Conservation (phyloP, 2,888 invertebrate genomes). For the Furcula furcula region DNA sequence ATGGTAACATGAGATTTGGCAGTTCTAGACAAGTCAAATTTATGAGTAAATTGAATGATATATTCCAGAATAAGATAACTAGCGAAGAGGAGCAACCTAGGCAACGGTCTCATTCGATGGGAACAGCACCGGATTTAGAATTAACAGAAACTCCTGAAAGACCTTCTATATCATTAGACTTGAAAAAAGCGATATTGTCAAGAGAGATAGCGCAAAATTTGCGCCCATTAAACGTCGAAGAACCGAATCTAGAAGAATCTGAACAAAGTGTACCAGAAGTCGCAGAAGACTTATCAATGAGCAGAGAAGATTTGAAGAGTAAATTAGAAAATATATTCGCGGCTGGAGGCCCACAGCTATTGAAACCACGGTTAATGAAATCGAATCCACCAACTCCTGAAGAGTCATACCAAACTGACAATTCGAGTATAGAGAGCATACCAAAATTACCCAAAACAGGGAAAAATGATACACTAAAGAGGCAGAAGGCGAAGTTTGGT, state of each 20-base stretch:
- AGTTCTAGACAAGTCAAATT: constrained; percentile 62
- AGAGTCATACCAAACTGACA: constrained; percentile 56
- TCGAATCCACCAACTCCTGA: constrained; percentile 66
- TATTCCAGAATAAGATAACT: constrained; percentile 61
- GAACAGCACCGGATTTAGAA: constrained; percentile 49
- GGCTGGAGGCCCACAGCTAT: constrained; percentile 52
- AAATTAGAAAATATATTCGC: constrained; percentile 70
- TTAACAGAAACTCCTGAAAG: constrained; percentile 39
- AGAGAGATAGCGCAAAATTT: constrained; percentile 46
- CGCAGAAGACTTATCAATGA: constrained; percentile 50
- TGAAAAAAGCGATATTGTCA: constrained; percentile 62
- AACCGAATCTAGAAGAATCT: constrained; percentile 9
- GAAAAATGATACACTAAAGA: constrained; percentile 70
- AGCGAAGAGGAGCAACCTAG: constrained; percentile 52
- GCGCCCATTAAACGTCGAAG: constrained; percentile 44
- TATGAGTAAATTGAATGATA: constrained; percentile 66
- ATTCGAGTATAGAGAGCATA: constrained; percentile 60
- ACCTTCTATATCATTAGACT: constrained; percentile 51
- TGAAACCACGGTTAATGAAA: constrained; percentile 59
- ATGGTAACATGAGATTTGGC: constrained; percentile 55
- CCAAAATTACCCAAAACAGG: constrained; percentile 60
- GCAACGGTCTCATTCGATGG: constrained; percentile 63
- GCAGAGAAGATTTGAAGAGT: constrained; percentile 62
- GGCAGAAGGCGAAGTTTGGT: constrained; percentile 68
- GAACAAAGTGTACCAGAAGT: constrained; percentile 32